Percentiles rank a stretch among this genome's conserved stretches.
These are phyloP conservation scores for Yponomeuta evonymella DNA, from an alignment of 2,888 invertebrate species.

Conservation along the genomic window DNA sequence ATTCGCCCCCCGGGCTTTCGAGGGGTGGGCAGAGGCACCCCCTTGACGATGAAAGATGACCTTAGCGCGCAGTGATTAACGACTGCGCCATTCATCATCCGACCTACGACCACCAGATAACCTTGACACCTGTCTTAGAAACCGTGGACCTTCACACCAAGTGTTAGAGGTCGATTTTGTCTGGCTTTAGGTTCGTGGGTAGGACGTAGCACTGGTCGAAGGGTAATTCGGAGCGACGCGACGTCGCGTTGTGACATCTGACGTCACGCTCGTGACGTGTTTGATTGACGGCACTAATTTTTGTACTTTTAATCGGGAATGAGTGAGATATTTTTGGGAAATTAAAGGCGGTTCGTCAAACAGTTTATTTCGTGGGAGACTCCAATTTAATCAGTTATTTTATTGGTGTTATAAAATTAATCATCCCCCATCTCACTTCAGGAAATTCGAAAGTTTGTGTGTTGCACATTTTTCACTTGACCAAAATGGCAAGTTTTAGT, in stretches of 20 bases:
- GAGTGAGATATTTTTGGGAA: background rate
- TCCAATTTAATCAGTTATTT: no score
- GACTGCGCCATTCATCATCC: conserved; percentile 22
- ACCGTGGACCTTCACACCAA: background rate
- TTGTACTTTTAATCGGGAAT: background rate
- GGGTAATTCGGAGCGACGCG: conserved; percentile 7
- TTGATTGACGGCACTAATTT: conserved; percentile 9
- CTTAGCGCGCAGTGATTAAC: conserved; percentile 24
- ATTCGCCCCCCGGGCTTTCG: background rate
- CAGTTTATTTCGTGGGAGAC: no score
- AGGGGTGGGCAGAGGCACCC: conserved; percentile 5
- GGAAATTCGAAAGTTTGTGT: no score
- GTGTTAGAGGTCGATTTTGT: background rate
- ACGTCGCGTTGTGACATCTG: conserved; percentile 9
- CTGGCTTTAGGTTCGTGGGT: background rate
- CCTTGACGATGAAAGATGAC: conserved; percentile 37
- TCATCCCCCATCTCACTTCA: no score
- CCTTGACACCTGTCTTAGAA: conserved; percentile 4
- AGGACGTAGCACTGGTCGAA: background rate
- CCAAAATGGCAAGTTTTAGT: no score
- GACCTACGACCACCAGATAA: background rate
- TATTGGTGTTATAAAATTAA: no score
- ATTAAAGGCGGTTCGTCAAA: background rate
- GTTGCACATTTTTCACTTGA: no score
- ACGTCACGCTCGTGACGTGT: conserved; percentile 10